Evolutionary conservation across 2,113 vertebrate species (phyloP).

Genomic region (Colinus virginianus): DNA sequence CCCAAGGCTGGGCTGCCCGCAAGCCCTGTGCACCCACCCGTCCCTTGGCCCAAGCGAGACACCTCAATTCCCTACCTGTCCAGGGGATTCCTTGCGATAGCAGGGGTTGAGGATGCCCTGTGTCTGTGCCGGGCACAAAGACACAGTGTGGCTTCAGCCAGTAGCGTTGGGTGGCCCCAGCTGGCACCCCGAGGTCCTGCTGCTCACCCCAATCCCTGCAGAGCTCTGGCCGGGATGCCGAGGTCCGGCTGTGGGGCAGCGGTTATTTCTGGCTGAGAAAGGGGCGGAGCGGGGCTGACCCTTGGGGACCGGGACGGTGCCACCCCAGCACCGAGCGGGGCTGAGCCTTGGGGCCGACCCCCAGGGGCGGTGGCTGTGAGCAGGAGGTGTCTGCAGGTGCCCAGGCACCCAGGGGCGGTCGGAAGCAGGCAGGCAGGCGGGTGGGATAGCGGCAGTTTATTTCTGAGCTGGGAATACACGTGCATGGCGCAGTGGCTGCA

Average conservation of each 20-base stretch:
- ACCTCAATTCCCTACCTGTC: slow-evolving; percentile 24
- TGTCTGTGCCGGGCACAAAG: background rate
- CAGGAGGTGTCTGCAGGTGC: background rate
- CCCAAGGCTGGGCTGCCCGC: background rate
- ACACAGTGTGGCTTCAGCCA: background rate
- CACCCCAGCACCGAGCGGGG: background rate
- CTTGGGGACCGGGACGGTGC: background rate
- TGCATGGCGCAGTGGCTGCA: background rate
- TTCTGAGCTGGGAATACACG: slow-evolving; percentile 26
- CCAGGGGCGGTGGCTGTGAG: background rate
- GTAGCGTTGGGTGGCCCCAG: background rate
- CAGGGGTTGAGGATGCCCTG: background rate
- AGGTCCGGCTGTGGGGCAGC: slow-evolving; percentile 53
- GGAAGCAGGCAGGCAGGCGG: background rate
- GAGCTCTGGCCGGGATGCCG: slow-evolving; percentile 57
- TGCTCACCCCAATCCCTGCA: background rate
- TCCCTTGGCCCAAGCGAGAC: accelerated
- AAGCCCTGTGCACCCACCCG: background rate
- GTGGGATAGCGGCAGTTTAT: slow-evolving; percentile 42
- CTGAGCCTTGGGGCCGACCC: background rate
- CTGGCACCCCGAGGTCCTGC: background rate
- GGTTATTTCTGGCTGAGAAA: slow-evolving; percentile 81
- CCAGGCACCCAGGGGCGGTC: background rate
- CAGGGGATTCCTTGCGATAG: background rate
- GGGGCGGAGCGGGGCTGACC: slow-evolving; percentile 51